A percentile compares a stretch with the other conserved stretches of the same genome.
These are phyloP conservation scores for Paedocypris micromegethes DNA, from an alignment of 2,797 vertebrate species.

Conservation along the genomic window DNA sequence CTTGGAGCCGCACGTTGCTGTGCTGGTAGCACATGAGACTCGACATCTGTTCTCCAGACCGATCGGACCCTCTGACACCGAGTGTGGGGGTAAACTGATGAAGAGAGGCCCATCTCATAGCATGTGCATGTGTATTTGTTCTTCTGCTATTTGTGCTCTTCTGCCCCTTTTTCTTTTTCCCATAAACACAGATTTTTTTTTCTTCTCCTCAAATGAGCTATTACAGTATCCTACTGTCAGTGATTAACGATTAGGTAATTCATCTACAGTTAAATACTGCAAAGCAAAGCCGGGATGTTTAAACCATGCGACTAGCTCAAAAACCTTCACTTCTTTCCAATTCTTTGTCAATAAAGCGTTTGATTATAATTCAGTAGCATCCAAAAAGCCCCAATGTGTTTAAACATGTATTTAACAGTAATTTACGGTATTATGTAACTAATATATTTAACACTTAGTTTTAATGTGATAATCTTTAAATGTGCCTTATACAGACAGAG, in stretches of 20 bases:
- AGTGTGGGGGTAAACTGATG: constrained; percentile 17
- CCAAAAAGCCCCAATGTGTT: too few species aligned
- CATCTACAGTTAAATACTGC: background rate
- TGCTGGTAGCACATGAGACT: constrained; percentile 51
- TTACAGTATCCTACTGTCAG: background rate
- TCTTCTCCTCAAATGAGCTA: background rate
- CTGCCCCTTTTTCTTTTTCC: constrained; percentile 13
- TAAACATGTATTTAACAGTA: too few species aligned
- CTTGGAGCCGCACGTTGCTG: constrained; percentile 53
- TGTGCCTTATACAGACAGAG: too few species aligned
- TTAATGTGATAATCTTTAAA: too few species aligned
- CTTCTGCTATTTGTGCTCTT: background rate
- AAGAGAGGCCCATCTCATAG: constrained; percentile 16
- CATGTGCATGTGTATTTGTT: constrained; percentile 17
- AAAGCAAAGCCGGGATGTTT: too few species aligned
- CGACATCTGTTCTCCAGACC: constrained; percentile 48
- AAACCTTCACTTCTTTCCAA: too few species aligned
- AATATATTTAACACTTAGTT: too few species aligned
- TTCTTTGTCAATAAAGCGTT: too few species aligned
- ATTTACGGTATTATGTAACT: too few species aligned
- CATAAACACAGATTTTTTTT: constrained; percentile 9
- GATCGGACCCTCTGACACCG: constrained; percentile 25
- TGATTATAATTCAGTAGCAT: too few species aligned
- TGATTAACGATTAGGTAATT: background rate
- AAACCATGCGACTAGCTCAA: too few species aligned